Conservation (phyloP, 2,888 invertebrate species). For the Oscheius sp. region DNA sequence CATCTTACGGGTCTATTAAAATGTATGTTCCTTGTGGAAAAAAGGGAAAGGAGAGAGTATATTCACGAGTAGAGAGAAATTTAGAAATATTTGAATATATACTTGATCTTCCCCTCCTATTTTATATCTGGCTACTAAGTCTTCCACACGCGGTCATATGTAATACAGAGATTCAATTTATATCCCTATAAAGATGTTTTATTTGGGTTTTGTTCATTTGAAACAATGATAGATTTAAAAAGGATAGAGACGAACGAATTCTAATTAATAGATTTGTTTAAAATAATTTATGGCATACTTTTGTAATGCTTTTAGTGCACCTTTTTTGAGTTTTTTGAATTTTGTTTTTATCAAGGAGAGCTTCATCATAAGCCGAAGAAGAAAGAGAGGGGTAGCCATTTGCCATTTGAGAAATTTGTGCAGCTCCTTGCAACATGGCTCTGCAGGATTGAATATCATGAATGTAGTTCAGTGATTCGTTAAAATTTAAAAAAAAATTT, state of each 20-base stretch:
- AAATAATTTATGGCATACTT: no score
- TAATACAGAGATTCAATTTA: slow-evolving; percentile 4
- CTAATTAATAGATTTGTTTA: no score
- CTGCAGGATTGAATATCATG: background rate
- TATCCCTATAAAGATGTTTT: slow-evolving; percentile 18
- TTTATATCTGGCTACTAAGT: no score
- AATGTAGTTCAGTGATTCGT: background rate
- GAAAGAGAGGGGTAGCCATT: background rate
- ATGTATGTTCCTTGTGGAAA: background rate
- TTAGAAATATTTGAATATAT: no score
- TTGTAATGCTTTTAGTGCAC: no score
- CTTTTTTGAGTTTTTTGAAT: no score
- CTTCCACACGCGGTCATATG: slow-evolving; percentile 8
- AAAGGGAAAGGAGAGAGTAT: background rate
- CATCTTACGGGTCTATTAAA: background rate
- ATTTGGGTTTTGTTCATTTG: background rate
- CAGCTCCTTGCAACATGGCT: background rate
- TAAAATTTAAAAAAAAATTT: no score
- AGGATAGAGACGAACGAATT: no score
- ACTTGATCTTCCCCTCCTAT: no score
- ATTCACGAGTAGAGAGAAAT: no score
- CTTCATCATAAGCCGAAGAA: background rate
- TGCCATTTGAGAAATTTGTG: no score
- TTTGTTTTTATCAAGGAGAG: background rate
- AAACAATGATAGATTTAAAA: no score